Conservation (phyloP, 2,888 invertebrate species). For the Tetrapedia diversipes region DNA sequence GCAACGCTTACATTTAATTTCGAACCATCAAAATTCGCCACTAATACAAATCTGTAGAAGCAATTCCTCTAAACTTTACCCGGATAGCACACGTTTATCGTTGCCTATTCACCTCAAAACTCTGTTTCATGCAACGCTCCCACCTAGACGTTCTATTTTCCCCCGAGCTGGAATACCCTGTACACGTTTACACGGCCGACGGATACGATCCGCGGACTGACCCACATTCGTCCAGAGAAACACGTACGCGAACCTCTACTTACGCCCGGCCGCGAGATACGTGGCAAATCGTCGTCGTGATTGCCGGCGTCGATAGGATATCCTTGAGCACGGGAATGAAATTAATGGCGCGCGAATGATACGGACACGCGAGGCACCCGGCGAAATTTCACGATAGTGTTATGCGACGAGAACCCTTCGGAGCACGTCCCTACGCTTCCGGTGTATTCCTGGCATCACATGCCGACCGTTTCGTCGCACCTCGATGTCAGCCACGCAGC, state of each 20-base stretch:
- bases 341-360: slow-evolving; percentile 71
- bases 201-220: slow-evolving; percentile 27
- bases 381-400: slow-evolving; percentile 68
- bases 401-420: slow-evolving; percentile 69
- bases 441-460: slow-evolving; percentile 68
- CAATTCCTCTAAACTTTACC: too few relatives aligned
- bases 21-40: too few relatives aligned
- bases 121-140: too few relatives aligned
- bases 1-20: too few relatives aligned
- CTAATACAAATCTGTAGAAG: too few relatives aligned
- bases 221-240: slow-evolving; percentile 30
- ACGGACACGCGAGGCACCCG: slow-evolving; percentile 58
- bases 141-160: background rate
- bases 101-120: too few relatives aligned
- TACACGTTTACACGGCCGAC: too few relatives aligned
- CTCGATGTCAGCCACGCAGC: slow-evolving; percentile 53
- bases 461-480: slow-evolving; percentile 70
- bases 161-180: too few relatives aligned
- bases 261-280: slow-evolving; percentile 44
- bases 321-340: slow-evolving; percentile 72
- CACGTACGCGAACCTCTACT: background rate
- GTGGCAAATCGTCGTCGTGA: slow-evolving; percentile 69
- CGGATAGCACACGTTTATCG: too few relatives aligned
- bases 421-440: slow-evolving; percentile 66
- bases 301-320: slow-evolving; percentile 68